phyloP scores from a whole-genome alignment of 2,797 vertebrate species.

The Lepidocolaptes lacrymiger region DNA sequence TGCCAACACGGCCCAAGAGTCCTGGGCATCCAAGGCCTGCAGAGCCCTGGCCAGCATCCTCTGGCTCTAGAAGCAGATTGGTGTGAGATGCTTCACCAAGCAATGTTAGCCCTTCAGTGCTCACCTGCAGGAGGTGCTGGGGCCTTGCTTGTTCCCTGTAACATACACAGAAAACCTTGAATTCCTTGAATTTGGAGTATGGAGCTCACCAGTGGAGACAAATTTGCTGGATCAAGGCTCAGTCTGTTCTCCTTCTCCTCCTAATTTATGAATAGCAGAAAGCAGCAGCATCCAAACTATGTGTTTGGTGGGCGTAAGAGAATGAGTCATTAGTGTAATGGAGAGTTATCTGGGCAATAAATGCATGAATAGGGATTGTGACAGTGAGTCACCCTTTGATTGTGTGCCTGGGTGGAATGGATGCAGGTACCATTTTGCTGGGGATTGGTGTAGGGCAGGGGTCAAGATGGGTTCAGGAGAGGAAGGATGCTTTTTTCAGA shows the following conservation, averaged over 20 bases:
- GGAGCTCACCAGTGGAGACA: not conserved
- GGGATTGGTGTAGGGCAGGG: not conserved
- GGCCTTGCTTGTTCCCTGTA: not conserved
- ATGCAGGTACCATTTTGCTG: slow-evolving; percentile 26
- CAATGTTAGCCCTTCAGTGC: not conserved
- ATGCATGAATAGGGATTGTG: slow-evolving; percentile 28
- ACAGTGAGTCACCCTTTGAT: slow-evolving; percentile 52
- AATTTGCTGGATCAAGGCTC: not conserved
- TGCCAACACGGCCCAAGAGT: accelerated
- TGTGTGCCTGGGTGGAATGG: slow-evolving; percentile 23
- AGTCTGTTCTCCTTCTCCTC: not conserved
- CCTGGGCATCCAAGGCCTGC: not conserved
- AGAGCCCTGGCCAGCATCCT: not conserved
- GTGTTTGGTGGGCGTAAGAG: not conserved
- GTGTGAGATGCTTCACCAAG: not conserved
- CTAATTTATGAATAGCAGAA: slow-evolving; percentile 15
- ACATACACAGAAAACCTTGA: not conserved
- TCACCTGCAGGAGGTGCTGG: not conserved
- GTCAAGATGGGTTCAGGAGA: not conserved
- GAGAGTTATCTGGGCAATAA: slow-evolving; percentile 65
- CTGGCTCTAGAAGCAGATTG: not conserved
- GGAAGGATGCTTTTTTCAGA: not conserved
- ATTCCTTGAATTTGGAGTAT: not conserved
- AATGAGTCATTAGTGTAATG: slow-evolving; percentile 54
- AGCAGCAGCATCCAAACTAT: slow-evolving; percentile 27